Percentiles rank a stretch among this genome's conserved stretches.
Conservation (phyloP, 2,113 vertebrate species). For the Chamaetylas fuelleborni region DNA sequence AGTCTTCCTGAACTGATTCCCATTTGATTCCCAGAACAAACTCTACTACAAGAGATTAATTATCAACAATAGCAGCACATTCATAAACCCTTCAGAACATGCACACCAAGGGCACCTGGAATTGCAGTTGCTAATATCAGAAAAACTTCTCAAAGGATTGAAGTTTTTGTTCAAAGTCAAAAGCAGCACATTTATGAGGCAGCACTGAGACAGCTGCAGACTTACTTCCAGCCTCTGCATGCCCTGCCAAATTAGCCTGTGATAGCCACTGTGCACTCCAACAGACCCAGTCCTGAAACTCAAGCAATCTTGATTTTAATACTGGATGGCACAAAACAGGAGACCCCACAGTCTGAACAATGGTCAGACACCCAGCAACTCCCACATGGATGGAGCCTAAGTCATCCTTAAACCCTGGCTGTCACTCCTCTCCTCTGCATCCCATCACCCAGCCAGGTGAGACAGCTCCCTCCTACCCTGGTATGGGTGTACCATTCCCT, state of each 20-base stretch:
- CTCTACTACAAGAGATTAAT: background rate
- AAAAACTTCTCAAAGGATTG: background rate
- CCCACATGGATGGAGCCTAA: background rate
- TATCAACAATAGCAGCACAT: background rate
- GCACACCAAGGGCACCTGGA: background rate
- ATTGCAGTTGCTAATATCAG: background rate
- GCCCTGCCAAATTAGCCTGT: background rate
- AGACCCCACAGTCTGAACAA: background rate
- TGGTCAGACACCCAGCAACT: background rate
- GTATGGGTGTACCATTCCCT: conserved; percentile 93
- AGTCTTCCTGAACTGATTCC: background rate
- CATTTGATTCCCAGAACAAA: background rate
- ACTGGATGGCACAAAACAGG: background rate
- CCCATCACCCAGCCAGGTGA: background rate
- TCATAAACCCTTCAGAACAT: background rate
- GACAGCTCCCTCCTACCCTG: conserved; percentile 73
- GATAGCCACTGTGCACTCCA: background rate
- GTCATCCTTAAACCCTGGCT: background rate
- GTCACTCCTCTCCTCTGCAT: background rate
- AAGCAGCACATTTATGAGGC: background rate
- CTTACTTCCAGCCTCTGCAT: background rate
- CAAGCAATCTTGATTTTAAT: background rate
- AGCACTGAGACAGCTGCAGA: background rate
- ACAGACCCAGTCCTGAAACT: background rate
- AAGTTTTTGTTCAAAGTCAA: background rate